These are phyloP conservation scores for Trematomus loennbergii DNA, from an alignment of 2,113 vertebrate species.

Conservation along the genomic window DNA sequence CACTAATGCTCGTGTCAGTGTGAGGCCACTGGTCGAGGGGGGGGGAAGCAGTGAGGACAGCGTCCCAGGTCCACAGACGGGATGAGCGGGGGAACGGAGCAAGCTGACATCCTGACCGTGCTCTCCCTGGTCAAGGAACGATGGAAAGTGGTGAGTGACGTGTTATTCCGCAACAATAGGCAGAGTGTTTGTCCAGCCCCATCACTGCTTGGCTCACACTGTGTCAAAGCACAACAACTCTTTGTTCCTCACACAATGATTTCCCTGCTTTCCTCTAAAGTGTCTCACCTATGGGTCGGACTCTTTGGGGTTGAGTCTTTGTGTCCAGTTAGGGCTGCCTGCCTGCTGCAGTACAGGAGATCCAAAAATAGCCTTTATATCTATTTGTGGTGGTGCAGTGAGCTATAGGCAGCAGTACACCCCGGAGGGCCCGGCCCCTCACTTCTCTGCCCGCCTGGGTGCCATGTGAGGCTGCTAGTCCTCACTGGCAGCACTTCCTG, in stretches of 20 bases:
- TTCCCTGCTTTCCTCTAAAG: constrained; percentile 5
- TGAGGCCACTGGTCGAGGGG: constrained; percentile 57
- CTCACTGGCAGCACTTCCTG: constrained; percentile 58
- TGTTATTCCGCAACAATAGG: constrained; percentile 39
- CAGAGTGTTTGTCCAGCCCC: constrained; percentile 44
- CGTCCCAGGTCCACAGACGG: constrained; percentile 79
- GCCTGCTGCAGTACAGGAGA: constrained; percentile 41
- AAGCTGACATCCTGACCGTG: constrained; percentile 94
- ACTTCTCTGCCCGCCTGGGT: constrained; percentile 40
- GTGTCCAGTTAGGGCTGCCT: constrained; percentile 50
- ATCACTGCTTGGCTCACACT: constrained; percentile 36
- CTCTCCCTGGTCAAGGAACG: constrained; percentile 96
- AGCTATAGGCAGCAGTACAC: constrained; percentile 54
- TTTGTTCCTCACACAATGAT: constrained; percentile 45
- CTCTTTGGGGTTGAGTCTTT: constrained; percentile 56
- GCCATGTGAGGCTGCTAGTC: constrained; percentile 60
- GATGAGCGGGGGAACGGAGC: constrained; percentile 96
- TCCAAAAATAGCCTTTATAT: constrained; percentile 62
- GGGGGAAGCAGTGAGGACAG: constrained; percentile 68
- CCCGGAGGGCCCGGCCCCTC: constrained; percentile 37
- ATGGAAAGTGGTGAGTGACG: constrained; percentile 98
- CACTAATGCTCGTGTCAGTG: constrained; percentile 72
- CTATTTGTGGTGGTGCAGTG: constrained; percentile 65
- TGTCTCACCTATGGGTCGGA: constrained; percentile 48
- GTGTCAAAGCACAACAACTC: constrained; percentile 35